Evolutionary conservation across 2,113 vertebrate species (phyloP).

Genomic region (Grammomys surdaster): DNA sequence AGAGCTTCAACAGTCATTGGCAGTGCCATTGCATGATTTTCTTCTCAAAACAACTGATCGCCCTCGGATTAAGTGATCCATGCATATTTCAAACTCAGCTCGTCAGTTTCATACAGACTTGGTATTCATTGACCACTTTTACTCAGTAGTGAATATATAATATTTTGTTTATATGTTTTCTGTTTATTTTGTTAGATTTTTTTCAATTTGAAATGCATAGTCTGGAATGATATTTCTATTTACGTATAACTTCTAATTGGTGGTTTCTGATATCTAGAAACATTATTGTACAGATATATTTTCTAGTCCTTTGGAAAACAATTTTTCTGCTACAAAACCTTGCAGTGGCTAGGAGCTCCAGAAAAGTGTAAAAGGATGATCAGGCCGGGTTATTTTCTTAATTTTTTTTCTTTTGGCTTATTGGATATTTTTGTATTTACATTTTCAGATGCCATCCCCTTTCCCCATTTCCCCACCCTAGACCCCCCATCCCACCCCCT

Average conservation of each 20-base stretch:
- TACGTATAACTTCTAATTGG: background rate
- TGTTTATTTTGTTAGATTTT: slow-evolving; percentile 28
- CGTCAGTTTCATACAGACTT: background rate
- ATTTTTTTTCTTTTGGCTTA: background rate
- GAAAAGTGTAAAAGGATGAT: background rate
- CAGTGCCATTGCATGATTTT: no score
- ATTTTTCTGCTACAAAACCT: slow-evolving; percentile 5
- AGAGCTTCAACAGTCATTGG: background rate
- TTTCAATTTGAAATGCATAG: background rate
- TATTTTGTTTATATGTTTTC: background rate
- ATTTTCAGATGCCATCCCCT: no score
- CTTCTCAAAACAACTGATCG: background rate
- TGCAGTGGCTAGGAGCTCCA: background rate
- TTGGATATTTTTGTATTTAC: background rate
- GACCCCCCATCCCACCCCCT: no score
- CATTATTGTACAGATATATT: background rate
- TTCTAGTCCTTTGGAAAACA: background rate
- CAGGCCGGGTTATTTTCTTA: background rate
- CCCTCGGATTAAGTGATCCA: background rate
- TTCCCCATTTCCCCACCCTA: no score
- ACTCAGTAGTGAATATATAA: background rate
- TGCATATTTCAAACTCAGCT: background rate
- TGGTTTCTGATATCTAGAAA: background rate
- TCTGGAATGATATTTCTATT: background rate
- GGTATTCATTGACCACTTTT: background rate